These are phyloP conservation scores for Ivindomyrus marchei DNA, from an alignment of 2,113 vertebrate species.

Conservation along the genomic window DNA sequence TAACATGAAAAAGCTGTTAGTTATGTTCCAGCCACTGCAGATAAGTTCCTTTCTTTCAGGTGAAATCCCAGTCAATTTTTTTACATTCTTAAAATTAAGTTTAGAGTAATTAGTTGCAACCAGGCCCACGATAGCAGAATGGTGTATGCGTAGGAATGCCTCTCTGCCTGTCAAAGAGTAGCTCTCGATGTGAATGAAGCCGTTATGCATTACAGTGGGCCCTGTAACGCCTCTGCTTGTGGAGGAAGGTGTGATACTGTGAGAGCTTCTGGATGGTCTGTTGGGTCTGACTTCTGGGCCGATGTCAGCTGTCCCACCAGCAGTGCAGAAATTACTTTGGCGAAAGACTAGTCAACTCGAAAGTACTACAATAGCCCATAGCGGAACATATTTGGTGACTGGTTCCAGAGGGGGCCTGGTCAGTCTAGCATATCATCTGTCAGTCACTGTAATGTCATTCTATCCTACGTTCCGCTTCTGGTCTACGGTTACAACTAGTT, in stretches of 20 bases:
- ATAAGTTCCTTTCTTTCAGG: neutral
- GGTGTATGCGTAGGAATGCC: neutral
- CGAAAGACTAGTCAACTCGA: neutral
- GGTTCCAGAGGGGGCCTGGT: neutral
- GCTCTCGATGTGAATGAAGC: neutral
- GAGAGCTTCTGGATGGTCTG: neutral
- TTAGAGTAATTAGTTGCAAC: neutral
- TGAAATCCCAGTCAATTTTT: neutral
- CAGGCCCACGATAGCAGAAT: neutral
- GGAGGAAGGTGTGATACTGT: neutral
- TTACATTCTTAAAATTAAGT: neutral
- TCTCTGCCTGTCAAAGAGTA: neutral
- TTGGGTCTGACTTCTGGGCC: neutral
- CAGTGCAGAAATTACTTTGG: neutral
- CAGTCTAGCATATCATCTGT: conserved; percentile 27
- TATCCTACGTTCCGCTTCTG: conserved; percentile 37
- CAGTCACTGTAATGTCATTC: conserved; percentile 45
- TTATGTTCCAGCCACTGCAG: neutral
- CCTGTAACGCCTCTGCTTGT: neutral
- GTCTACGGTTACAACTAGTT: conserved; percentile 45
- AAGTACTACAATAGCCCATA: neutral
- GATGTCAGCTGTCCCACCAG: neutral
- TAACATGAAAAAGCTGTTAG: neutral
- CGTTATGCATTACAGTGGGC: neutral
- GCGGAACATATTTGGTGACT: neutral